Conservation (phyloP, 2,888 invertebrate species). For the Gerris lacustris region DNA sequence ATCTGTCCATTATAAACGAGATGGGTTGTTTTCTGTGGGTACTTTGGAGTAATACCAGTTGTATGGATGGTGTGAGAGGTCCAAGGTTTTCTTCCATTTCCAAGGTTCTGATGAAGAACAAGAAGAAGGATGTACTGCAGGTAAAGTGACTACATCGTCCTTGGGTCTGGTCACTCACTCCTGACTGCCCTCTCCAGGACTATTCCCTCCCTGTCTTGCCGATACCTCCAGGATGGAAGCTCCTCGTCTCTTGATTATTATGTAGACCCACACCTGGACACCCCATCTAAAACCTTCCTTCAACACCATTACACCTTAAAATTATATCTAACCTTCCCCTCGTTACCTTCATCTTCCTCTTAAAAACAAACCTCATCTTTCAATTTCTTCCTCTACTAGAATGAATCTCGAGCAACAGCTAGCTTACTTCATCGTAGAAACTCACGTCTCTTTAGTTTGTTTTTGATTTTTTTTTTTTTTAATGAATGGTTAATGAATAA, state of each 20-base stretch:
- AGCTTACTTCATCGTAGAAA: too few relatives aligned
- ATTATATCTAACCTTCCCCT: neutral
- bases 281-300: neutral
- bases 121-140: neutral
- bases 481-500: too few relatives aligned
- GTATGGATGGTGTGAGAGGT: neutral
- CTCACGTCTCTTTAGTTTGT: too few relatives aligned
- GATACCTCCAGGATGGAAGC: neutral
- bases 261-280: neutral
- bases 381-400: too few relatives aligned
- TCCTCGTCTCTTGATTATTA: neutral
- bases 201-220: neutral
- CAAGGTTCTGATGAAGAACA: neutral
- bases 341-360: neutral
- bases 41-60: too few relatives aligned
- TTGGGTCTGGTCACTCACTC: conserved; percentile 7
- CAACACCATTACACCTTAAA: conserved; percentile 3
- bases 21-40: too few relatives aligned
- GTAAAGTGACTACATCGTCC: neutral
- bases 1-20: too few relatives aligned
- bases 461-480: too few relatives aligned
- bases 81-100: conserved; percentile 1
- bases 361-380: neutral
- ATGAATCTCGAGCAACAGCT: too few relatives aligned
- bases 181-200: neutral